These are phyloP conservation scores for Corydoras sp. DNA, from an alignment of 2,113 vertebrate genomes.

Conservation along the genomic window DNA sequence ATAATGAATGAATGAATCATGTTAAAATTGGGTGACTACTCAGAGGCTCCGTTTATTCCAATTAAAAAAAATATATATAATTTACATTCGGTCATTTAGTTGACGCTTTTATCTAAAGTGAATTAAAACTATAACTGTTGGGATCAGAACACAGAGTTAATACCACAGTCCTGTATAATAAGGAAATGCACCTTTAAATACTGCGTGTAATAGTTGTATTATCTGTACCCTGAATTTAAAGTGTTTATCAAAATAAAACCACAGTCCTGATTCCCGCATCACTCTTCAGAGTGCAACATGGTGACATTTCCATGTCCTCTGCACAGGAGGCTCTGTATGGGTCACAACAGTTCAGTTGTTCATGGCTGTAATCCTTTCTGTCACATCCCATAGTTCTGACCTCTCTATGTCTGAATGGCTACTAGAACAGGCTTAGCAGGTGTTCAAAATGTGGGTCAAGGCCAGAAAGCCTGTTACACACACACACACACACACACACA, in stretches of 20 bases:
- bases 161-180: no score
- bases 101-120: no score
- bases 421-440: conserved; percentile 2
- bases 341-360: conserved; percentile 33
- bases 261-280: neutral
- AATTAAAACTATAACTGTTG: no score
- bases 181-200: no score
- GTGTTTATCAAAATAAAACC: neutral
- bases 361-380: conserved; percentile 1
- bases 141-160: no score
- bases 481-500: neutral
- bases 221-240: no score
- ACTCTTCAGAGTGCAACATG: neutral
- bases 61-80: no score
- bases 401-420: neutral
- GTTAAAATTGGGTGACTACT: no score
- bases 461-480: neutral
- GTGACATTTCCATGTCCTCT: conserved; percentile 32
- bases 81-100: no score
- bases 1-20: no score
- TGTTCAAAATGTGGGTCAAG: conserved; percentile 5
- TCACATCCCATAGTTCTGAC: conserved; percentile 11
- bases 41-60: no score
- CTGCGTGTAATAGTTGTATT: no score
- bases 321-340: conserved; percentile 11